Conservation (phyloP, 1,140 invertebrate genomes). For the Drosophila jambulina region DNA sequence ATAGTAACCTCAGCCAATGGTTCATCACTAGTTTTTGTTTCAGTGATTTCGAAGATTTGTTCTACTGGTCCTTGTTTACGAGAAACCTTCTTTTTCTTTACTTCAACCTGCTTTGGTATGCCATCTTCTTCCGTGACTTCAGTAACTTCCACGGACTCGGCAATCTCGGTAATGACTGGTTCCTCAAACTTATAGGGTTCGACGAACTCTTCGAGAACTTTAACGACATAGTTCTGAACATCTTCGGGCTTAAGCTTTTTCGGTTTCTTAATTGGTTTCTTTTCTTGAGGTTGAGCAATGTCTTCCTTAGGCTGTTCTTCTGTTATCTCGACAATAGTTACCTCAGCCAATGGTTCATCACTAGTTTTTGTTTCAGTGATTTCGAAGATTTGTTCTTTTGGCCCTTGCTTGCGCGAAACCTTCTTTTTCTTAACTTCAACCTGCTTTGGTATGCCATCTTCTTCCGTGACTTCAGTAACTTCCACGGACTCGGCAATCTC, state of each 20-base stretch:
- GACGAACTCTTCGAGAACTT: conserved; percentile 23
- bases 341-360: conserved; percentile 32
- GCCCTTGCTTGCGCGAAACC: conserved; percentile 56
- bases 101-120: conserved; percentile 38
- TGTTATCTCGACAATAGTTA: conserved; percentile 18
- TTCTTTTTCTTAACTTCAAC: conserved; percentile 60
- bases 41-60: conserved; percentile 63
- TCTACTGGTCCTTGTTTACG: conserved; percentile 57
- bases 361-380: conserved; percentile 44
- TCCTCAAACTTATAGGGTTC: conserved; percentile 15
- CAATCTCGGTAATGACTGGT: conserved; percentile 51
- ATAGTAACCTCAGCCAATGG: too few species aligned
- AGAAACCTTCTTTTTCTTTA: conserved; percentile 54
- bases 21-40: too few species aligned
- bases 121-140: conserved; percentile 42
- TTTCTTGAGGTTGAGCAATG: neutral
- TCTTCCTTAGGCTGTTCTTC: conserved; percentile 11
- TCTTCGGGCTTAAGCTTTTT: conserved; percentile 58
- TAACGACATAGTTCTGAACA: conserved; percentile 62
- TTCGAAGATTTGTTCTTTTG: conserved; percentile 58
- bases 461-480: conserved; percentile 21
- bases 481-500: conserved; percentile 36
- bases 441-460: conserved; percentile 47
- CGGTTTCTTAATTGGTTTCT: conserved; percentile 45
- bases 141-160: conserved; percentile 13